Percentiles rank a stretch among this genome's conserved stretches.
These are phyloP conservation scores for Onychostruthus taczanowskii DNA, from an alignment of 2,113 vertebrate species.

Conservation along the genomic window DNA sequence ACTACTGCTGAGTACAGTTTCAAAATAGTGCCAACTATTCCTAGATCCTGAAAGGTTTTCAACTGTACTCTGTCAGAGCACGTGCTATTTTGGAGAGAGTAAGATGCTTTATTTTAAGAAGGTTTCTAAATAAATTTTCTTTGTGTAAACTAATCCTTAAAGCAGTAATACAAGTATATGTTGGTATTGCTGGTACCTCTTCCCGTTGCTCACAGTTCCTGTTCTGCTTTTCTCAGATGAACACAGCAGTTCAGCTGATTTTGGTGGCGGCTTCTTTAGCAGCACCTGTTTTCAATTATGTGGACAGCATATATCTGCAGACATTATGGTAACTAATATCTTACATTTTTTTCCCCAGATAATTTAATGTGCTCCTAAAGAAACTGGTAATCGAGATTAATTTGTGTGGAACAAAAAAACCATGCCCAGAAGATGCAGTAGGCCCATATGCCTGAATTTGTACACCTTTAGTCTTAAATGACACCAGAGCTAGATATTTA, in stretches of 20 bases:
- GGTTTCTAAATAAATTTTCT: background rate
- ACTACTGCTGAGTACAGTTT: background rate
- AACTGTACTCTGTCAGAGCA: rapidly evolving
- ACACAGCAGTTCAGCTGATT: conserved; percentile 91
- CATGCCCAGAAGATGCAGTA: background rate
- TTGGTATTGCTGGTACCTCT: background rate
- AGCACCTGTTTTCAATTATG: conserved; percentile 93
- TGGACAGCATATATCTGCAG: conserved; percentile 90
- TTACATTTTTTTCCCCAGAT: background rate
- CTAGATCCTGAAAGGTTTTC: background rate
- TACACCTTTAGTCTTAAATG: background rate
- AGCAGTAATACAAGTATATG: background rate
- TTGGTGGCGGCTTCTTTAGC: conserved; percentile 94
- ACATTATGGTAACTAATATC: conserved; percentile 84
- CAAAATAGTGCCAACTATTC: background rate
- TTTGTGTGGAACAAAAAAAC: background rate
- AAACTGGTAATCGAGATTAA: background rate
- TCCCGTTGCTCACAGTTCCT: background rate
- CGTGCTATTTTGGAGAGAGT: rapidly evolving
- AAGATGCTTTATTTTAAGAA: background rate
- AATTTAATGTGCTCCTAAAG: background rate
- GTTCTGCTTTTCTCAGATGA: conserved; percentile 77
- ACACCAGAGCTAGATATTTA: background rate
- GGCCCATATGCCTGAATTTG: background rate
- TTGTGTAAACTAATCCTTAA: background rate